Conservation (phyloP, 2,797 vertebrate species). For the Eurystomus glaucurus region DNA sequence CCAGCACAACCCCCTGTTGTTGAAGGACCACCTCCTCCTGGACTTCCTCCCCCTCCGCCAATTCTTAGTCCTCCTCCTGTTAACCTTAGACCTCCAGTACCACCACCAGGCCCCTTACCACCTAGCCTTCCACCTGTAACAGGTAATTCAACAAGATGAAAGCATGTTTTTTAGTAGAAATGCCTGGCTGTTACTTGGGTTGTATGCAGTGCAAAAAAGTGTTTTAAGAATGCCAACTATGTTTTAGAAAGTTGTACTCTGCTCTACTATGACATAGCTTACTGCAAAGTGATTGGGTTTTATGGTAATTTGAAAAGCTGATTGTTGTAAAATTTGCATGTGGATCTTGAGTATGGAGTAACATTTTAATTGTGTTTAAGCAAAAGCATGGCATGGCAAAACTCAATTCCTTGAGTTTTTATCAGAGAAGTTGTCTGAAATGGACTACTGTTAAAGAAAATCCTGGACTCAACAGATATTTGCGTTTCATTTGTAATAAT, state of each 20-base stretch:
- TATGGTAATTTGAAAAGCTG: neutral
- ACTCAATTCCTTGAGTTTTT: neutral
- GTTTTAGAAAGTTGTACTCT: neutral
- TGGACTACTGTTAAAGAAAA: neutral
- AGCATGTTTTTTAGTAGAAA: neutral
- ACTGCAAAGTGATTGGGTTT: neutral
- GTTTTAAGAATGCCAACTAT: neutral
- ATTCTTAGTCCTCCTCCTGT: slow-evolving; percentile 93
- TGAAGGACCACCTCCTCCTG: slow-evolving; percentile 92
- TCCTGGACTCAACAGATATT: neutral
- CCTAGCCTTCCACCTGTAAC: slow-evolving; percentile 95
- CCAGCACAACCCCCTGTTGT: slow-evolving; percentile 94
- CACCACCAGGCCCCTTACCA: slow-evolving; percentile 92
- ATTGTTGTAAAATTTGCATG: neutral
- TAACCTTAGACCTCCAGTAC: slow-evolving; percentile 94
- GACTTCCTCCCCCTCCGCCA: slow-evolving; percentile 93
- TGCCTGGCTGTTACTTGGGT: neutral
- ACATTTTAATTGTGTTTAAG: neutral
- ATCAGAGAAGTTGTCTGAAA: neutral
- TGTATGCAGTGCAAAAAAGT: neutral
- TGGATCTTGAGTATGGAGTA: neutral
- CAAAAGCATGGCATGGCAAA: neutral
- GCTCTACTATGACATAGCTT: neutral
- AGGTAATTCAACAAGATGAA: slow-evolving; percentile 81
- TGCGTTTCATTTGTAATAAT: neutral